Evolutionary conservation across 1,140 invertebrate species (phyloP), one percentile per base, ranked within the genome.

Genomic region (Cecropterus lyciades): DNA sequence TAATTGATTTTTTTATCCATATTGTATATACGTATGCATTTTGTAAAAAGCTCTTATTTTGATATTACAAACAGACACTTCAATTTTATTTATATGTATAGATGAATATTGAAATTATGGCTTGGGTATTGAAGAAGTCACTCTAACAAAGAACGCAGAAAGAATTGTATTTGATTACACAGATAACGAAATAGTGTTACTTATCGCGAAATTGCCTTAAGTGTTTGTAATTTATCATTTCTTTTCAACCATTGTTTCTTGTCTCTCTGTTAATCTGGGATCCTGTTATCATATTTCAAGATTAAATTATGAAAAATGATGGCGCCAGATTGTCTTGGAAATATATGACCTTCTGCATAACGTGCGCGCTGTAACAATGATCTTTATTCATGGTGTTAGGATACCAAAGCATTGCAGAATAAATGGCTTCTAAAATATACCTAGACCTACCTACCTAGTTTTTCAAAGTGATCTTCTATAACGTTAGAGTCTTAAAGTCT

Each of bases 351-450:
- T n/a, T n/a, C n/a, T n/a, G 43, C 30, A 48, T 46, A 59, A 17
- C 13, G 8, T 43, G 14, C 5, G 14, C 20, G 43, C 8, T 24
- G 16, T 37, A 56, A 30, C 40, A 24, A n/a, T 33, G 15, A 53
- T 53, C 30, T 53, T 57, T 45, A 45, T 57, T 57, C 40, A 57
- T 45, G 20, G 27, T 56, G 11, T 24, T 27, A 20, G 7, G 55
- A 57, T 45, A n/a, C 17, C 49, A 69, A 63, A 70, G 27, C 7
- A 10, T 45, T 16, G 14, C 8, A 27, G 8, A 72, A 70, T 69
- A 70, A 75, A 77, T 80, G 65, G 24, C 8, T 17, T 24, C 45
- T 65, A 24, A 53, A 69, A 70, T 70, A 67, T 53, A 10, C 9
- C 9, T 7, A 33, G 30, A 10, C 9, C 30, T 7, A 33, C n/a